Conservation (phyloP, 1,140 invertebrate species). For the Aporrectodea caliginosa region DNA sequence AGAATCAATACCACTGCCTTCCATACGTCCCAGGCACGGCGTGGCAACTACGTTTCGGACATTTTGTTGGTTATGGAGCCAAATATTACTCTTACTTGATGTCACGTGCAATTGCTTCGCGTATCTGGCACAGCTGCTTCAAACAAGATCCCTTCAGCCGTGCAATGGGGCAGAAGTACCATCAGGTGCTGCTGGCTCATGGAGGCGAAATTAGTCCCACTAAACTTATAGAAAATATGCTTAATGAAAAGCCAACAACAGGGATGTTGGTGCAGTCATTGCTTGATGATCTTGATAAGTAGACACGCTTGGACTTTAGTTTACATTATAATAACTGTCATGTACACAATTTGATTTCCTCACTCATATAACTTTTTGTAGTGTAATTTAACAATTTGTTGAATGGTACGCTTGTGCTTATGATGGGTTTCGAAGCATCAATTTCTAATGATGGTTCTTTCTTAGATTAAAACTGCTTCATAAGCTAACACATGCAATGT, state of each 20-base stretch:
- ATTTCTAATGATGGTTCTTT: too few species aligned
- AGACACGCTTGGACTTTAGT: background rate
- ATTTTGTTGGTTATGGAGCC: slow-evolving; percentile 94
- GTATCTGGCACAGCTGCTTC: slow-evolving; percentile 89
- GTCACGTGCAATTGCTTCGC: slow-evolving; percentile 84
- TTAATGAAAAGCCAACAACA: slow-evolving; percentile 67
- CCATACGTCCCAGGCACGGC: slow-evolving; percentile 85
- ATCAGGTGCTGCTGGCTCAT: slow-evolving; percentile 72
- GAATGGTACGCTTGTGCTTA: too few species aligned
- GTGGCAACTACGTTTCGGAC: slow-evolving; percentile 93
- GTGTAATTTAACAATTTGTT: too few species aligned
- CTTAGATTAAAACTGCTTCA: too few species aligned
- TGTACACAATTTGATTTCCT: too few species aligned
- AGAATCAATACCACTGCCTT: slow-evolving; percentile 77
- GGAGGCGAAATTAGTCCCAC: slow-evolving; percentile 81
- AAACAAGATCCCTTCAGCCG: slow-evolving; percentile 72
- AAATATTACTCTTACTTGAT: slow-evolving; percentile 98
- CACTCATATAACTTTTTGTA: too few species aligned
- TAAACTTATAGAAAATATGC: slow-evolving; percentile 68
- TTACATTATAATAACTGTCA: too few species aligned
- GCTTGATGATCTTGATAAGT: slow-evolving; percentile 56
- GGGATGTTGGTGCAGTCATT: slow-evolving; percentile 58
- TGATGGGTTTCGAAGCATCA: too few species aligned
- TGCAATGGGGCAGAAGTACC: slow-evolving; percentile 70
- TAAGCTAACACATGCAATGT: too few species aligned